Conservation (phyloP, 1,140 invertebrate species). For the Drosophila pandora region DNA sequence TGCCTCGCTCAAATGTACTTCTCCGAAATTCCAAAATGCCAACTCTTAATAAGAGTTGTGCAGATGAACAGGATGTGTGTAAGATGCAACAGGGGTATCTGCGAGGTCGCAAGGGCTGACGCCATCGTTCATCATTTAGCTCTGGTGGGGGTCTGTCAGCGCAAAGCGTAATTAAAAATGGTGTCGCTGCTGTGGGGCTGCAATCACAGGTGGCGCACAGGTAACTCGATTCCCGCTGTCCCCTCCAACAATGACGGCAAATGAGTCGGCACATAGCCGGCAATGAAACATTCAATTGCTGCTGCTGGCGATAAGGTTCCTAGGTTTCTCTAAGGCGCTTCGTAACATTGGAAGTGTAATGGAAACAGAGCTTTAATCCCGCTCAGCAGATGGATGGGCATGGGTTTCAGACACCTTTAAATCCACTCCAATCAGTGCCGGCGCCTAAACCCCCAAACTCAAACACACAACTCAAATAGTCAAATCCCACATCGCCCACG, state of each 20-base stretch:
- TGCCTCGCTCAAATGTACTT: not conserved
- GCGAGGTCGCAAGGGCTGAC: slow-evolving; percentile 3
- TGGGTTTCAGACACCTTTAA: slow-evolving; percentile 6
- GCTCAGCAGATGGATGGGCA: not conserved
- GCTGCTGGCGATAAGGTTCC: slow-evolving; percentile 12
- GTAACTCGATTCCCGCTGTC: slow-evolving; percentile 35
- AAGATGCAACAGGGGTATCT: not conserved
- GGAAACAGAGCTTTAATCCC: slow-evolving; percentile 10
- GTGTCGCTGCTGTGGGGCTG: slow-evolving; percentile 57
- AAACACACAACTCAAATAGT: slow-evolving; percentile 4
- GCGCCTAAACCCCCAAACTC: not conserved
- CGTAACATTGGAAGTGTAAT: not conserved
- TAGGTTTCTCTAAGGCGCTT: not conserved
- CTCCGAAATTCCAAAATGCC: not conserved
- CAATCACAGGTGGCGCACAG: slow-evolving; percentile 46
- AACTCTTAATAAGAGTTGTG: not conserved
- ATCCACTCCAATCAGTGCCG: slow-evolving; percentile 38
- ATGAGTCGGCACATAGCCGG: slow-evolving; percentile 10
- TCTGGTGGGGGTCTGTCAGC: slow-evolving; percentile 29
- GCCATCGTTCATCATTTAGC: slow-evolving; percentile 74
- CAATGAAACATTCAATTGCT: slow-evolving; percentile 36
- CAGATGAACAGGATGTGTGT: too few species aligned
- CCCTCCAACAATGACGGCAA: slow-evolving; percentile 1
- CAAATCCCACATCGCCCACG: slow-evolving; percentile 3
- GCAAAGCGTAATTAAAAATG: slow-evolving; percentile 72